Evolutionary conservation across 2,797 vertebrate species (phyloP), one percentile per base, ranked within the genome.

Genomic region (Sebastes diploproa): DNA sequence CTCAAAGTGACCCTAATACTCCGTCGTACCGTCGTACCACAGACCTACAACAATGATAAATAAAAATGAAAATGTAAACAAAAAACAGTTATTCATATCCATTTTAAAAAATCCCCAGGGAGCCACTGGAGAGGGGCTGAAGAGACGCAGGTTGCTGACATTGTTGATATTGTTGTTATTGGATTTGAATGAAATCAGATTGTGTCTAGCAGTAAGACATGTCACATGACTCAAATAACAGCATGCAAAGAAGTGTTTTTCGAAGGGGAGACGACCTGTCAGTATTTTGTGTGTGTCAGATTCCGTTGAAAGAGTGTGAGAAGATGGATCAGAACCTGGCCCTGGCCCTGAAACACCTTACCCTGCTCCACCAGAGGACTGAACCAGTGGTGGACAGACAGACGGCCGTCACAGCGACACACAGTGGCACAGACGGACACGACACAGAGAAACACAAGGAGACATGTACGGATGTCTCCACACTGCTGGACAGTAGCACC

Each of bases 341-440:
- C 0, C 84, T 97, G 84, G 97, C 97, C 0, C 96, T 98, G 70
- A 94, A 95, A 67, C 96, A 97, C 90, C 91, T 97, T 72, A 95
- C 94, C 64, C 88, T 96, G 75, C 94, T 96, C 0, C 89, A 90
- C 63, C 72, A 54, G 27, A 38, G 56, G 59, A 59, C 67, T 22
- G 59, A 60, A 60, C 52, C 56, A 7, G 50, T 12, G 25, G 4
- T 8, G 34, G 50, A 70, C n/a, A 10, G 6, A 52, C 65, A 38
- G 56, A 12, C 2, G 38, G 8, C 18, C 3, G 13, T n/a, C 14
- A 50, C 20, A 9, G 25, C 29, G 7, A 6, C 54, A 58, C 54
- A 59, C 5, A 3, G 36, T 7, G 18, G n/a, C 23, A 27, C 6
- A 14, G 12, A 72, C 3, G 6, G 8, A 38, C 23, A 62, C 14